These are phyloP conservation scores for Drosophila borealis DNA, from an alignment of 2,888 invertebrate genomes.

Conservation along the genomic window DNA sequence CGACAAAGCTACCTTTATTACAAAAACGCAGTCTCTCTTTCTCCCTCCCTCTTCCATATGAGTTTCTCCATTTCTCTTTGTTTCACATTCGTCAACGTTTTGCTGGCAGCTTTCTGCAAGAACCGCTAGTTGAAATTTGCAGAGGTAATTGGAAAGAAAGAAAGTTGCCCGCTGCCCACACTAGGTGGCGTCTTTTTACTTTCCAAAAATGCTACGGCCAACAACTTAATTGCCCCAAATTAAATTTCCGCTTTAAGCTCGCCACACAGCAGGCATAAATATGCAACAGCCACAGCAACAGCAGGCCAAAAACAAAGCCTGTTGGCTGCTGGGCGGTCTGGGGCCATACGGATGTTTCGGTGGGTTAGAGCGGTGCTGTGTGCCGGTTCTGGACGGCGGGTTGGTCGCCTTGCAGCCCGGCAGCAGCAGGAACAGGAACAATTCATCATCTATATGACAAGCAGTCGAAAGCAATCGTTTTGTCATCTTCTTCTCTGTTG, in stretches of 20 bases:
- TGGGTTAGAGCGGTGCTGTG: constrained; percentile 11
- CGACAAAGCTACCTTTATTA: too few relatives aligned
- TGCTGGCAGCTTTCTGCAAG: neutral
- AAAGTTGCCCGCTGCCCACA: constrained; percentile 12
- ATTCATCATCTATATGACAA: constrained; percentile 79
- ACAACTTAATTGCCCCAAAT: constrained; percentile 71
- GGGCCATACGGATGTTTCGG: constrained; percentile 32
- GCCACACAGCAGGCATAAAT: constrained; percentile 56
- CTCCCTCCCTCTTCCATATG: too few relatives aligned
- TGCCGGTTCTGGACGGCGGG: neutral
- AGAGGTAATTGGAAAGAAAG: neutral
- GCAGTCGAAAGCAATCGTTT: constrained; percentile 85
- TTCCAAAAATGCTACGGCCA: constrained; percentile 18
- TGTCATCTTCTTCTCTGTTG: constrained; percentile 84
- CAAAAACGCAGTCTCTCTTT: too few relatives aligned
- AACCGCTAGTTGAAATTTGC: neutral
- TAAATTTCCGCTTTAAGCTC: constrained; percentile 76
- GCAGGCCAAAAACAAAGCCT: constrained; percentile 45
- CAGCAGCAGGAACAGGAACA: constrained; percentile 72
- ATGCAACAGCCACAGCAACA: constrained; percentile 59
- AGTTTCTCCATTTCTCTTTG: too few relatives aligned
- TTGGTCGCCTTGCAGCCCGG: constrained; percentile 22
- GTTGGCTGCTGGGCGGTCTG: constrained; percentile 25
- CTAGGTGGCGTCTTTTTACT: constrained; percentile 46
- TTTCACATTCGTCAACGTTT: neutral